Base-by-base conservation (phyloP, 1,140 invertebrate species). In the Drosophila arizonae region DNA sequence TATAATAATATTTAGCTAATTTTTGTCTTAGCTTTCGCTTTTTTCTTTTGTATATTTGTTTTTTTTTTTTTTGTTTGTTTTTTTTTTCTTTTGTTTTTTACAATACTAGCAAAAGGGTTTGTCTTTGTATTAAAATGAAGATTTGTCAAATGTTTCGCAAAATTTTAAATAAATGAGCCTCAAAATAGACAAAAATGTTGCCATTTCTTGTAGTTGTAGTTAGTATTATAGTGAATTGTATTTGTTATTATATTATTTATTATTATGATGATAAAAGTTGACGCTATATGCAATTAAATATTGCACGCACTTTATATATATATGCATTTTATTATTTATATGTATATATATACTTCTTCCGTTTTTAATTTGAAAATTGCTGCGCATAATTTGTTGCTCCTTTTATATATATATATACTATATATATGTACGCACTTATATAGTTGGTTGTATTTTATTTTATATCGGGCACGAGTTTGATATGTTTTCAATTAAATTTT, bases 381-480 rank as follows among this genome's bases (percentile, higher is more conserved):
- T 24, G 21, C 21, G 58, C 76, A 79, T 77, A 77, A 84, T 78
- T 79, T 76, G 52, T 57, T 69, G 69, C 72, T 79, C 68, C 76
- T 60, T 54, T 41, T 17, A 55, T 36, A 52, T 65, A 41, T 51
- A 62, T 57, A 43, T 67, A 48, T 70, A 70, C 56, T 70, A 48
- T 73, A 54, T 70, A 48, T 74, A 28, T 70, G 11, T 66, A 33
- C 66, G 54, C 45, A 65, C 52, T 70, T 81, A 74, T 81, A 81
- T 86, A 85, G 66, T 77, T 79, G 51, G 39, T 78, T 62, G 28
- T 71, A 68, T 30, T 65, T 33, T 71, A 68, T 30, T 65, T 33
- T 68, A 54, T 79, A 61, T 72, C 90, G 90, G 90, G 90, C 90
- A 91, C 90, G 85, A 91, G 74, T 89, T 91, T 91, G 90, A 91